Evolutionary conservation across 2,888 invertebrate species (phyloP).

Genomic region (Auanema sp.): DNA sequence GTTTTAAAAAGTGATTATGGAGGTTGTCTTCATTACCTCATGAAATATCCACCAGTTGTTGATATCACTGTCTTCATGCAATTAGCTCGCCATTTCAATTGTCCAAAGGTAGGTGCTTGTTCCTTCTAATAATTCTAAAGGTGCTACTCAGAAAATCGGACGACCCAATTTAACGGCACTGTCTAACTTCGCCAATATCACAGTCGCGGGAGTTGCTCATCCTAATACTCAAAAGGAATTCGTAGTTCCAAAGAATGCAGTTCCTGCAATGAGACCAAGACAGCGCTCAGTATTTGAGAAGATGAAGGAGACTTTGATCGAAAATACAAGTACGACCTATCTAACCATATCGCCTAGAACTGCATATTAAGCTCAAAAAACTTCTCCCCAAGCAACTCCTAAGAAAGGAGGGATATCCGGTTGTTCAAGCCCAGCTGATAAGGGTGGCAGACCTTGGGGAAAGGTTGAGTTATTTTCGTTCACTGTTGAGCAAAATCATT

Average conservation of each 20-base stretch:
- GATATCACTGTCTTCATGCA: slow-evolving; percentile 73
- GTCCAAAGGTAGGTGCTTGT: slow-evolving; percentile 65
- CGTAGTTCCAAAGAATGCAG: slow-evolving; percentile 8
- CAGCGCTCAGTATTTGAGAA: slow-evolving; percentile 9
- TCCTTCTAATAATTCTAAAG: background rate
- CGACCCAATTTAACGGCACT: slow-evolving; percentile 51
- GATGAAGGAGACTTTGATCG: slow-evolving; percentile 10
- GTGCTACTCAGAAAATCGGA: slow-evolving; percentile 63
- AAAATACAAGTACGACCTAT: slow-evolving; percentile 10
- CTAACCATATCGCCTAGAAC: background rate
- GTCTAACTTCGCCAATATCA: slow-evolving; percentile 48
- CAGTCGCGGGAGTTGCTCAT: slow-evolving; percentile 51
- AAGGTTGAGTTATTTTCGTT: background rate
- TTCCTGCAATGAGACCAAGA: slow-evolving; percentile 8
- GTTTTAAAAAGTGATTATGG: slow-evolving; percentile 69
- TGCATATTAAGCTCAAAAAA: slow-evolving; percentile 8
- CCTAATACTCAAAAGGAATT: slow-evolving; percentile 34
- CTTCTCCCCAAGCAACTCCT: background rate
- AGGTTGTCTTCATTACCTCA: slow-evolving; percentile 72
- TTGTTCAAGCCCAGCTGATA: background rate
- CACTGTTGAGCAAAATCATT: background rate
- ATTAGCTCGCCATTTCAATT: slow-evolving; percentile 70
- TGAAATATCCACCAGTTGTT: slow-evolving; percentile 74
- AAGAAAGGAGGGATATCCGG: too few species aligned
- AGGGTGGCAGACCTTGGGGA: background rate